These are phyloP conservation scores for Xylota segnis DNA, from an alignment of 2,888 invertebrate species.

Conservation along the genomic window DNA sequence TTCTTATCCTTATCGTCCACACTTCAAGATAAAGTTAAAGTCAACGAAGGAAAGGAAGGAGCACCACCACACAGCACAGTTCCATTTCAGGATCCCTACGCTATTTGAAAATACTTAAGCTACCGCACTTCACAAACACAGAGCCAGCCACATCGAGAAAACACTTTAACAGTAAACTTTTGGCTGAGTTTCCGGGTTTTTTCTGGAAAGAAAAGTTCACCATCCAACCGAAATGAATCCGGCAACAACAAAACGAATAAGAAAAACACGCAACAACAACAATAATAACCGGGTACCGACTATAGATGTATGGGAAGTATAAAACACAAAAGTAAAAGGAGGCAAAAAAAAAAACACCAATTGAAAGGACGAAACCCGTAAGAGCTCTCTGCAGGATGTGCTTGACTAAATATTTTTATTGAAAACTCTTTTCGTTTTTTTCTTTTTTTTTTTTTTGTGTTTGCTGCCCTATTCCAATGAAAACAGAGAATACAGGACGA, in stretches of 20 bases:
- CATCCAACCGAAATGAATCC: conserved; percentile 32
- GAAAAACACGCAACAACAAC: conserved; percentile 11
- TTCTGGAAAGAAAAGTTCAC: conserved; percentile 23
- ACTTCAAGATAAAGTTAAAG: conserved; percentile 17
- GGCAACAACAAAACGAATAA: conserved; percentile 2
- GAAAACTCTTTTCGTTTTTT: conserved; percentile 22
- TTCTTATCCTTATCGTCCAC: conserved; percentile 17
- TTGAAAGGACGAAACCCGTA: conserved; percentile 25
- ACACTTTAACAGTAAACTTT: conserved; percentile 51
- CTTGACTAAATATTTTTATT: conserved; percentile 63
- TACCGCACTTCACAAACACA: conserved; percentile 30
- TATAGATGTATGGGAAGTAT: conserved; percentile 7
- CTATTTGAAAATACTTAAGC: conserved; percentile 42
- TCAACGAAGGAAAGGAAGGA: conserved; percentile 2
- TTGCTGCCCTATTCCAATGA: background rate
- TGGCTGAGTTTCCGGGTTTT: conserved; percentile 27
- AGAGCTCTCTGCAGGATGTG: conserved; percentile 53
- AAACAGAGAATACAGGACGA: conserved; percentile 10
- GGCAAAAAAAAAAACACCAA: conserved; percentile 1
- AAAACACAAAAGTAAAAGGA: conserved; percentile 5
- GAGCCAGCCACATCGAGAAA: conserved; percentile 29
- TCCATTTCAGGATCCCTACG: conserved; percentile 1
- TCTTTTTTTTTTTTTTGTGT: background rate
- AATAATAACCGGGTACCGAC: conserved; percentile 19
- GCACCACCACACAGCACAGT: no score